A percentile compares a stretch with the other conserved stretches of the same genome.
phyloP scores from a whole-genome alignment of 2,888 invertebrate species.

The Clepsis dumicolana region DNA sequence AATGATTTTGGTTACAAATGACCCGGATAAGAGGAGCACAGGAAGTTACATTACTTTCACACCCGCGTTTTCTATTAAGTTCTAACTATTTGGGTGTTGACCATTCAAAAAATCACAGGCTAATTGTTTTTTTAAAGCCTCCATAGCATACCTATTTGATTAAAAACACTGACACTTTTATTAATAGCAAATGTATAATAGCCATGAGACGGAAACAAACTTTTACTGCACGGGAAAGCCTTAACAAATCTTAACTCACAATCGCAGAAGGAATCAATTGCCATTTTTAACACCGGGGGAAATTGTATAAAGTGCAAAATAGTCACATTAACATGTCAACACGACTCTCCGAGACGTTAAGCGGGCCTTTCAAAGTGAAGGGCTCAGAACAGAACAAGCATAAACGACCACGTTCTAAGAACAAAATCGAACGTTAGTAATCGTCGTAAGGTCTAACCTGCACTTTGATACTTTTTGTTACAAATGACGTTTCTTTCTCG shows the following conservation, averaged over 20 bases:
- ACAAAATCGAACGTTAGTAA: not conserved
- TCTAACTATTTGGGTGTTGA: too few species aligned
- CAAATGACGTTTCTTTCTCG: conserved; percentile 46
- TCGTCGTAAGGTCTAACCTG: not conserved
- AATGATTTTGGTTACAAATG: too few species aligned
- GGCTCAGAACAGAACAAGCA: not conserved
- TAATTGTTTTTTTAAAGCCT: too few species aligned
- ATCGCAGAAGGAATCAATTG: conserved; percentile 23
- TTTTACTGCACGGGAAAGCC: not conserved
- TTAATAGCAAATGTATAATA: too few species aligned
- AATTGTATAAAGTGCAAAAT: conserved; percentile 60
- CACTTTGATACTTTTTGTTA: not conserved
- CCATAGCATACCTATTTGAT: too few species aligned
- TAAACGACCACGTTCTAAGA: not conserved
- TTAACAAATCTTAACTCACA: not conserved
- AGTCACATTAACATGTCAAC: conserved; percentile 71
- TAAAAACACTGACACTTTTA: too few species aligned
- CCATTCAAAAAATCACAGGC: too few species aligned
- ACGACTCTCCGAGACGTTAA: conserved; percentile 38
- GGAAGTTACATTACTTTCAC: too few species aligned
- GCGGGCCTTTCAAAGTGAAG: conserved; percentile 33
- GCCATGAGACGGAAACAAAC: too few species aligned
- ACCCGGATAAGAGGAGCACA: too few species aligned
- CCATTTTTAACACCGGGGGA: conserved; percentile 37
- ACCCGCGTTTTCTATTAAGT: too few species aligned